These are phyloP conservation scores for Parauchenoglanis ngamensis DNA, from an alignment of 2,797 vertebrate species.

Conservation along the genomic window DNA sequence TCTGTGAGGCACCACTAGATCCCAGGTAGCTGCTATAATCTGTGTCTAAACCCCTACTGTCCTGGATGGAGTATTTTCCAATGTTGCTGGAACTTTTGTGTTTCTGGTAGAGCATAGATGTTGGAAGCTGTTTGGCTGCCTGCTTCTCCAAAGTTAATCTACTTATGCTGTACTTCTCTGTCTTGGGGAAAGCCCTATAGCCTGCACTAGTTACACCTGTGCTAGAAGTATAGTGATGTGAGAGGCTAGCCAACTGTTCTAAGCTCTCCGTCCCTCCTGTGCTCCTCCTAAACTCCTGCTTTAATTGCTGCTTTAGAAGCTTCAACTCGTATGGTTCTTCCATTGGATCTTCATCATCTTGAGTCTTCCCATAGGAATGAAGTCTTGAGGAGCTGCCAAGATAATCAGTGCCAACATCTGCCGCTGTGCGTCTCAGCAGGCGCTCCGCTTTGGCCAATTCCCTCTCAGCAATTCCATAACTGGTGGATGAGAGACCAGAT, in stretches of 20 bases:
- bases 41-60: conserved; percentile 88
- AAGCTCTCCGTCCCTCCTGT: conserved; percentile 83
- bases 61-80: conserved; percentile 90
- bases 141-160: conserved; percentile 97
- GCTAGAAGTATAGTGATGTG: conserved; percentile 88
- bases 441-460: conserved; percentile 94
- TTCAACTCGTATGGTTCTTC: conserved; percentile 98
- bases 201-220: conserved; percentile 74
- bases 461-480: conserved; percentile 92
- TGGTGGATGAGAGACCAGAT: conserved; percentile 80
- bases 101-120: conserved; percentile 94
- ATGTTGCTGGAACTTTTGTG: conserved; percentile 92
- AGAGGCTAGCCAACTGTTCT: conserved; percentile 89
- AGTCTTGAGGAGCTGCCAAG: conserved; percentile 88
- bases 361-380: conserved; percentile 88
- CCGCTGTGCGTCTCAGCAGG: conserved; percentile 83
- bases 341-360: conserved; percentile 93
- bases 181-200: conserved; percentile 91
- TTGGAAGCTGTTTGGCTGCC: conserved; percentile 94
- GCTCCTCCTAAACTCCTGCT: conserved; percentile 97
- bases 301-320: conserved; percentile 96
- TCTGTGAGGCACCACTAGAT: conserved; percentile 84
- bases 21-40: conserved; percentile 91
- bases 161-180: conserved; percentile 97
- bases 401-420: conserved; percentile 91